Conservation (phyloP, 1,140 invertebrate species). For the Agraylea sexmaculata region DNA sequence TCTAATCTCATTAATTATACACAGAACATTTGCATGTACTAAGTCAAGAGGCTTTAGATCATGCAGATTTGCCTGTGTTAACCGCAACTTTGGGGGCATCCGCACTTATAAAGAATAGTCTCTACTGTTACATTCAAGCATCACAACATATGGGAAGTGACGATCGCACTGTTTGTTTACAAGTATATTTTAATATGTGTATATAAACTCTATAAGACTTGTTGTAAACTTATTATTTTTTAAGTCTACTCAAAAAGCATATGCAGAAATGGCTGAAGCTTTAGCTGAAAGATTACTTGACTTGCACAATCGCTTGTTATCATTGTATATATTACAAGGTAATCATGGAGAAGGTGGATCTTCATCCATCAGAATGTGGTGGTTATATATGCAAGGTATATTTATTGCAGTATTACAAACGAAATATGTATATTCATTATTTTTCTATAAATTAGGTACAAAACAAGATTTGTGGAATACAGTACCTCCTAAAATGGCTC, state of each 20-base stretch:
- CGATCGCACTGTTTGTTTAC: conserved; percentile 28
- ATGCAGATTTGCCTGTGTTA: conserved; percentile 63
- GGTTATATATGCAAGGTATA: conserved; percentile 70
- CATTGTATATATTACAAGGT: conserved; percentile 68
- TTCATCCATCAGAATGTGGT: conserved; percentile 73
- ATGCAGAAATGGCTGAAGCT: conserved; percentile 68
- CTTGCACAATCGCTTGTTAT: conserved; percentile 59
- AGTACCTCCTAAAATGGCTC: conserved; percentile 68
- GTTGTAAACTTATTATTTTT: neutral
- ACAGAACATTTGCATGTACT: conserved; percentile 62
- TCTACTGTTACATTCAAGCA: conserved; percentile 59
- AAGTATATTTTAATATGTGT: conserved; percentile 23
- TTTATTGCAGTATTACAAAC: conserved; percentile 8
- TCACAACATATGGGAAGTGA: conserved; percentile 34
- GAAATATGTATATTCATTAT: conserved; percentile 8
- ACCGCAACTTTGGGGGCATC: conserved; percentile 67
- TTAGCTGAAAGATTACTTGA: conserved; percentile 65
- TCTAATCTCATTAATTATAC: conserved; percentile 9
- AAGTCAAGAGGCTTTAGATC: conserved; percentile 68
- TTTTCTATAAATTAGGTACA: conserved; percentile 39
- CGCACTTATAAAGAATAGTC: conserved; percentile 59
- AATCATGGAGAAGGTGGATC: conserved; percentile 57
- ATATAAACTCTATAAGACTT: neutral
- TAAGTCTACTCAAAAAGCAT: conserved; percentile 54
- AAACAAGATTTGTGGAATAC: conserved; percentile 66